Percentiles rank a stretch among this genome's conserved stretches.
Conservation (phyloP, 2,113 vertebrate genomes). For the Festucalex cinctus region DNA sequence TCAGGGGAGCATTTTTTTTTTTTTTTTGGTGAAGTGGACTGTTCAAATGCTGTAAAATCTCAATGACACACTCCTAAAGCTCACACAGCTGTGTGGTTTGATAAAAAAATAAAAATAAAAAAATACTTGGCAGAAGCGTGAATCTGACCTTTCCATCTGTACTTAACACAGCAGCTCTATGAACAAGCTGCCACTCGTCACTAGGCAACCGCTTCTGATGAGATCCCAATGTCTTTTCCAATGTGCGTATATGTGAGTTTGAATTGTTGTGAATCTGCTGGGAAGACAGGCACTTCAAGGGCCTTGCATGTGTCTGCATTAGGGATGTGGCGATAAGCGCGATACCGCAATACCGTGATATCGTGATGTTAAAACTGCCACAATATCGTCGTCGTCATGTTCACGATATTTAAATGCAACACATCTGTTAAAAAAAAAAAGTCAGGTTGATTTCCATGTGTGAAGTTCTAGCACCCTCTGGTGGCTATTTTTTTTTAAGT, state of each 20-base stretch:
- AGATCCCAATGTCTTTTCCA: constrained; percentile 30
- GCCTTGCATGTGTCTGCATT: not conserved
- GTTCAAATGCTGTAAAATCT: not conserved
- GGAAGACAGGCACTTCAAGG: constrained; percentile 8
- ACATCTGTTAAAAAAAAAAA: no score
- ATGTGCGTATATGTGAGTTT: constrained; percentile 23
- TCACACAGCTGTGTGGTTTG: constrained; percentile 53
- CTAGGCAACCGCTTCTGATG: constrained; percentile 51
- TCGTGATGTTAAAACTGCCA: no score
- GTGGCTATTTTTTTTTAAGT: no score
- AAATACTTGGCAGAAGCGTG: constrained; percentile 51
- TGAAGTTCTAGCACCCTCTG: no score
- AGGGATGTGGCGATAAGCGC: no score
- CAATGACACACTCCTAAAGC: constrained; percentile 11
- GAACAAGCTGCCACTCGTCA: constrained; percentile 38
- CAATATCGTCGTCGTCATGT: no score
- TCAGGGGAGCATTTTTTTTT: not conserved
- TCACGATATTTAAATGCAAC: no score
- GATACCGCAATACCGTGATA: no score
- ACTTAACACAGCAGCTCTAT: constrained; percentile 34
- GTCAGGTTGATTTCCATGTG: no score
- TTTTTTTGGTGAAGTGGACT: not conserved
- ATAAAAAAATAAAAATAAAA: no score
- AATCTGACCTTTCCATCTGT: constrained; percentile 51
- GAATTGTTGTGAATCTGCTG: constrained; percentile 24